Percentiles rank a stretch among this genome's conserved stretches.
These are phyloP conservation scores for Enteromius viviparus DNA, from an alignment of 2,797 vertebrate genomes.

Conservation along the genomic window DNA sequence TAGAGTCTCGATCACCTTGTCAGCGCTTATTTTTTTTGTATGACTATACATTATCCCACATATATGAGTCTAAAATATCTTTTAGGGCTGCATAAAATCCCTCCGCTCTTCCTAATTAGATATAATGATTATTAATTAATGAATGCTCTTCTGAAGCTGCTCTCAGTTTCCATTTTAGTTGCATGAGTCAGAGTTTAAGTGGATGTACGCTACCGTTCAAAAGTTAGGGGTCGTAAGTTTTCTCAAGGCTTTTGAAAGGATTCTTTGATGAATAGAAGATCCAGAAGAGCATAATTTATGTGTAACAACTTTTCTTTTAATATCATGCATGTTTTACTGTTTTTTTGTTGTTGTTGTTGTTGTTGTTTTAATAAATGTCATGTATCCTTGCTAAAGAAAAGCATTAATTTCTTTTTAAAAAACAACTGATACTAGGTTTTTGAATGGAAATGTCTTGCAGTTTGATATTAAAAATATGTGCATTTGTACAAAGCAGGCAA, in stretches of 20 bases:
- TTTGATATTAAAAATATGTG: background rate
- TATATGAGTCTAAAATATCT: background rate
- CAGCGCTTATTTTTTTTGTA: background rate
- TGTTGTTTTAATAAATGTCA: background rate
- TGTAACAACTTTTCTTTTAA: background rate
- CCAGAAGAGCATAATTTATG: background rate
- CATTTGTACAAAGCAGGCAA: background rate
- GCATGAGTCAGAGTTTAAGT: background rate
- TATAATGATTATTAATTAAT: slow-evolving; percentile 8
- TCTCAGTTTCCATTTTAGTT: slow-evolving; percentile 4
- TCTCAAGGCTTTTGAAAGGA: background rate
- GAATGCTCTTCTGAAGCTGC: background rate
- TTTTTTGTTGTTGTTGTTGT: too few relatives aligned
- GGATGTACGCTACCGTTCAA: background rate
- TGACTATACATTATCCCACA: background rate
- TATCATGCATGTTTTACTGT: background rate
- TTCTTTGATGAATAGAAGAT: background rate
- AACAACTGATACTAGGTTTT: background rate
- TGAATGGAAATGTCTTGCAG: background rate
- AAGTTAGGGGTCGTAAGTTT: background rate
- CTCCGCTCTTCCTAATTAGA: background rate
- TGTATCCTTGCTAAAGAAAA: background rate
- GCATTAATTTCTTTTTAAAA: background rate
- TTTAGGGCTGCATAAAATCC: background rate
- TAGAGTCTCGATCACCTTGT: background rate